A percentile compares a stretch with the other conserved stretches of the same genome.
phyloP scores from a whole-genome alignment of 2,888 invertebrate species.

The Ditylenchus weischeri region DNA sequence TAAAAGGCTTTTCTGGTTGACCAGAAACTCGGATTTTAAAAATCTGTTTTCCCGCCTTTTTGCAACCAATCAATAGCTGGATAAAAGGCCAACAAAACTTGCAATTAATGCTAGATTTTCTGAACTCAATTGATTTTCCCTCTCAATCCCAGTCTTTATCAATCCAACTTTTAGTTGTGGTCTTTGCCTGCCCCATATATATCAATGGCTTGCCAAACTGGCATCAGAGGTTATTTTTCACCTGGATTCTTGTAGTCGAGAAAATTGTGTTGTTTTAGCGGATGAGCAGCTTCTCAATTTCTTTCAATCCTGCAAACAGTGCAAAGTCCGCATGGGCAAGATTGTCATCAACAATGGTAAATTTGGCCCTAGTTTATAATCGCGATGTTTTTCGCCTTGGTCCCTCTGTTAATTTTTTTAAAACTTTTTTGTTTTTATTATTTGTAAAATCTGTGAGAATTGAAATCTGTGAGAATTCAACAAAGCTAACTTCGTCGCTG shows the following conservation, averaged over 20 bases:
- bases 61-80: background rate
- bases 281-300: slow-evolving; percentile 51
- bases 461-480: background rate
- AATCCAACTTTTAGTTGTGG: slow-evolving; percentile 8
- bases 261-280: slow-evolving; percentile 39
- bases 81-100: background rate
- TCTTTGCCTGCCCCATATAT: background rate
- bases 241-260: background rate
- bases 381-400: background rate
- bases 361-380: slow-evolving; percentile 16
- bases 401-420: background rate
- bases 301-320: slow-evolving; percentile 54
- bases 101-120: background rate
- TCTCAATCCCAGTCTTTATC: background rate
- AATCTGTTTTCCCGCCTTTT: too few relatives aligned
- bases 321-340: slow-evolving; percentile 55
- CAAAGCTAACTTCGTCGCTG: background rate
- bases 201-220: slow-evolving; percentile 55
- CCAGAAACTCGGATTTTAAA: too few relatives aligned
- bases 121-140: too few relatives aligned
- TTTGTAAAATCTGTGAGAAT: background rate
- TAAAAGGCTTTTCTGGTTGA: too few relatives aligned
- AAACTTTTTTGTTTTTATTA: background rate
- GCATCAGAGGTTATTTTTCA: slow-evolving; percentile 48
- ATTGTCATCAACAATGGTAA: slow-evolving; percentile 55